Conservation (phyloP, 2,888 invertebrate species). For the Charanyca ferruginea region DNA sequence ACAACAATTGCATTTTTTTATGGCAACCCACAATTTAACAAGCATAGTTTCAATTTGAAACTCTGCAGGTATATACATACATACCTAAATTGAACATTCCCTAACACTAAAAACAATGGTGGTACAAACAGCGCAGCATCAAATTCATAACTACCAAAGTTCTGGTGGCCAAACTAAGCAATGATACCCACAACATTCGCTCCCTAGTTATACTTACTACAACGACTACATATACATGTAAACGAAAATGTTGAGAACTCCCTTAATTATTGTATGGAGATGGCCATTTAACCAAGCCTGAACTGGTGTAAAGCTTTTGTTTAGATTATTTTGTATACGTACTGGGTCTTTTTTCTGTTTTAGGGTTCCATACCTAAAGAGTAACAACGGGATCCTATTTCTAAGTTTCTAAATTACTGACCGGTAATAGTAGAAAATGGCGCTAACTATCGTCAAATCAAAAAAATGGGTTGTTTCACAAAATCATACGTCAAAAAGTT, state of each 20-base stretch:
- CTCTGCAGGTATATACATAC: constrained; percentile 10
- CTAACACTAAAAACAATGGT: constrained; percentile 34
- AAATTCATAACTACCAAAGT: constrained; percentile 67
- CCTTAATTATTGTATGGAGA: background rate
- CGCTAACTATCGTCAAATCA: too few species aligned
- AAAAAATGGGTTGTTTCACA: too few species aligned
- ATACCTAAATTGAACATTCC: constrained; percentile 19
- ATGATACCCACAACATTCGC: constrained; percentile 43
- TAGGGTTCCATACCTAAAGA: too few species aligned
- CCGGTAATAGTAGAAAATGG: too few species aligned
- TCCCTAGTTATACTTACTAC: constrained; percentile 32
- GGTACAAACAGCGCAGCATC: constrained; percentile 36
- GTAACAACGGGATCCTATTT: too few species aligned
- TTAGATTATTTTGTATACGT: too few species aligned
- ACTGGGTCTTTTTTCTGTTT: too few species aligned
- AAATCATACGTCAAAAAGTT: too few species aligned
- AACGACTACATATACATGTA: constrained; percentile 32
- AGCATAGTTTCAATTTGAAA: constrained; percentile 25
- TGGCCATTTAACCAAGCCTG: background rate
- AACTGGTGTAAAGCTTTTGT: too few species aligned
- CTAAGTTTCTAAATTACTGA: too few species aligned
- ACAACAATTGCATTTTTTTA: background rate
- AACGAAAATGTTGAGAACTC: constrained; percentile 14
- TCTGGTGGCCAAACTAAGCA: constrained; percentile 46
- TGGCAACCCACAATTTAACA: background rate